Base-by-base conservation (phyloP, 1,140 invertebrate genomes). In the Halictus rubicundus region DNA sequence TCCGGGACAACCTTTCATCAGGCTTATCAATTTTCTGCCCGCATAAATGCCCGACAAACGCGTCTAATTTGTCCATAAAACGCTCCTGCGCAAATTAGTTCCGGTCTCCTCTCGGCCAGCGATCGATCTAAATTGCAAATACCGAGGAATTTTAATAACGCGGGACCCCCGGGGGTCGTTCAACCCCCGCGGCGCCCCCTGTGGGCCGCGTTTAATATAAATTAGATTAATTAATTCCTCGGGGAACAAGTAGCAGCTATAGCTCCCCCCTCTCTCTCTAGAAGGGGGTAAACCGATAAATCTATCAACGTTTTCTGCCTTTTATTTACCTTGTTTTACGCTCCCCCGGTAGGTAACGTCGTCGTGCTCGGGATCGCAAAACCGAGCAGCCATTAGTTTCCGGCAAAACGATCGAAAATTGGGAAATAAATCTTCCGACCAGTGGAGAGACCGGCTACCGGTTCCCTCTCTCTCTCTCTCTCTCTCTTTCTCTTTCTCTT, bases 51-150 rank as follows among this genome's bases (percentile, higher is more conserved):
- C 68, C 75, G 75, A 78, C 69, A 70, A 78, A 78, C 68, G 75
- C 42, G 19, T 39, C 75, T 63, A 78, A 78, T 78, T 78, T 52
- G 59, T 70, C 57, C 75, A 70, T 78, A 78, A 78, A 78, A 78
- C 68, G 57, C 59, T 63, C 57, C n/a, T n/a, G 57, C 75, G 66
- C 68, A 78, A 78, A 78, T 78, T 78, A 71, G 66, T 78, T 78
- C 68, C 68, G 75, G 27, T 49, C 16, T 39, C 32, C 42, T 2
- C 57, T 27, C 7, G 39, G 7, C 27, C 27, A 6, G 7, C 8
- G 39, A 70, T 70, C 66, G 42, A 78, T 78, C 75, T 78, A 78
- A 78, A 78, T 78, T 78, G 59, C 68, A 78, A 70, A 78, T 78
- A 57, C 19, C 66, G 19, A 37, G 57, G 68, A 78, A 78, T 78